Conservation (phyloP, 2,113 vertebrate genomes). For the Vimba vimba region DNA sequence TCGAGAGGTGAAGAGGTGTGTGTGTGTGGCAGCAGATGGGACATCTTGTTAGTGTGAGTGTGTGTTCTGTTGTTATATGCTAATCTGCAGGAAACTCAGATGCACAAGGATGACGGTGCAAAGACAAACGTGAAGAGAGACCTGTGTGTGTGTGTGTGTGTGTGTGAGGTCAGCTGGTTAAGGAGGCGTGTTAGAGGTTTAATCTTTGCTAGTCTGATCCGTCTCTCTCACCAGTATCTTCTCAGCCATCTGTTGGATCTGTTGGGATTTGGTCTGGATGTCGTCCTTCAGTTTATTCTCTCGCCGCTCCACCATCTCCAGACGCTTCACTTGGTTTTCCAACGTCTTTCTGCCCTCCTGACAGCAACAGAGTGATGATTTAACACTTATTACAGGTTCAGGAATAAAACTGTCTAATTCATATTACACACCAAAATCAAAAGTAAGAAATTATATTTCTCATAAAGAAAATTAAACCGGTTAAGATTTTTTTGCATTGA, state of each 20-base stretch:
- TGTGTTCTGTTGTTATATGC: constrained; percentile 36
- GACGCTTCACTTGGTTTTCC: constrained; percentile 97
- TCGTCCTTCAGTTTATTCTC: constrained; percentile 99
- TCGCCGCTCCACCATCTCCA: constrained; percentile 96
- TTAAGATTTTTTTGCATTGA: background rate
- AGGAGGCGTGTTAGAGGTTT: constrained; percentile 54
- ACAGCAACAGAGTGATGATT: background rate
- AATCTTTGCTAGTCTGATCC: constrained; percentile 37
- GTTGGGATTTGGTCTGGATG: constrained; percentile 99
- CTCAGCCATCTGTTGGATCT: constrained; percentile 99
- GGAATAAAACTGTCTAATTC: background rate
- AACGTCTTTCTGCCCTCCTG: constrained; percentile 97
- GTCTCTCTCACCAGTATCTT: constrained; percentile 94
- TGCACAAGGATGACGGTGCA: background rate
- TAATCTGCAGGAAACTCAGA: constrained; percentile 7
- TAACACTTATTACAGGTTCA: background rate
- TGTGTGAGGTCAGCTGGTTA: constrained; percentile 37
- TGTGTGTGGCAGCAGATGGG: constrained; percentile 21
- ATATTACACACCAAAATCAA: background rate
- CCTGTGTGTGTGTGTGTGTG: constrained; percentile 27
- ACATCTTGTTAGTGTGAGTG: constrained; percentile 27
- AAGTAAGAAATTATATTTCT: background rate
- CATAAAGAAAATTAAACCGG: background rate
- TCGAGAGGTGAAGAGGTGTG: constrained; percentile 28
- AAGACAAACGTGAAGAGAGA: background rate